Evolutionary conservation across 2,888 invertebrate genomes (phyloP).

Genomic region (Serripes groenlandicus): DNA sequence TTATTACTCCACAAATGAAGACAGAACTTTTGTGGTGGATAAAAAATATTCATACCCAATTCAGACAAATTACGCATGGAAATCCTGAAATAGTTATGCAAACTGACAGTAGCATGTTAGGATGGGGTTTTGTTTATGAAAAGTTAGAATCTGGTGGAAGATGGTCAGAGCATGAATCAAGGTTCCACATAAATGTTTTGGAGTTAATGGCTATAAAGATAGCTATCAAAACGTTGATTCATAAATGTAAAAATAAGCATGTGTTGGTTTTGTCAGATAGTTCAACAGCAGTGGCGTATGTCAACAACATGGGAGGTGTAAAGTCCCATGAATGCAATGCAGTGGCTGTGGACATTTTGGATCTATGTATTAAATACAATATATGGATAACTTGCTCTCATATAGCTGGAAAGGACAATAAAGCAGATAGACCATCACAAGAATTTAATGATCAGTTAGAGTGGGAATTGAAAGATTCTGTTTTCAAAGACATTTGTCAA

Average conservation of each 20-base stretch:
- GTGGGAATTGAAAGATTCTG: constrained; percentile 41
- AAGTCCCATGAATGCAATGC: constrained; percentile 40
- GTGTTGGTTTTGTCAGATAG: constrained; percentile 38
- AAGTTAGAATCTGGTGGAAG: constrained; percentile 23
- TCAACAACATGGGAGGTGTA: constrained; percentile 46
- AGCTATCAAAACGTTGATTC: constrained; percentile 38
- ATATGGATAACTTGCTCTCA: constrained; percentile 52
- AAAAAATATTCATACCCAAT: neutral
- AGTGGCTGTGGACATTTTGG: constrained; percentile 37
- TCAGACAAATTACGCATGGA: neutral
- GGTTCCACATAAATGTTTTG: constrained; percentile 58
- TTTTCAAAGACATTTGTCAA: constrained; percentile 23
- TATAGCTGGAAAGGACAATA: constrained; percentile 38
- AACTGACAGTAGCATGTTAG: neutral
- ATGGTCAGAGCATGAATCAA: constrained; percentile 39
- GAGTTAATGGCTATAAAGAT: constrained; percentile 55
- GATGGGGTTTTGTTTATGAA: neutral
- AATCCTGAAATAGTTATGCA: constrained; percentile 8
- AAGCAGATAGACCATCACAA: constrained; percentile 41
- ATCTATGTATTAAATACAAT: constrained; percentile 26
- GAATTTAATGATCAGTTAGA: constrained; percentile 46
- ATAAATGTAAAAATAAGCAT: constrained; percentile 30
- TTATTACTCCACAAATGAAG: constrained; percentile 4
- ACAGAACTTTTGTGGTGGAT: constrained; percentile 37
- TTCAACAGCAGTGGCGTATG: constrained; percentile 50